phyloP scores from a whole-genome alignment of 2,888 invertebrate species.

The Parascotia fuliginaria region DNA sequence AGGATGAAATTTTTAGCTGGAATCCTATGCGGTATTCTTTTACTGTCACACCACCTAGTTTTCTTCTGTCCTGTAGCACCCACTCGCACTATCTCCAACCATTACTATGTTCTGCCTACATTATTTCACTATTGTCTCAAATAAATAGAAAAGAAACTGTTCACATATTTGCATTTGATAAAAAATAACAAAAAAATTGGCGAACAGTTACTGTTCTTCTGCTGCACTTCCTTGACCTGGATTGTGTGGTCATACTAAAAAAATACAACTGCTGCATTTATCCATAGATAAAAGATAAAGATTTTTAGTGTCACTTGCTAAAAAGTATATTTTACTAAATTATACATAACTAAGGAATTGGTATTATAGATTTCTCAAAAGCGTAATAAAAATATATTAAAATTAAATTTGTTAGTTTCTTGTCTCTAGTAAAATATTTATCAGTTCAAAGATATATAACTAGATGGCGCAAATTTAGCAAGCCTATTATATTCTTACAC shows the following conservation, averaged over 20 bases:
- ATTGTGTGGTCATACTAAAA: constrained; percentile 58
- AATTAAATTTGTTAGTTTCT: neutral
- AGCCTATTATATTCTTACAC: neutral
- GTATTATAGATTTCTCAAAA: too few species aligned
- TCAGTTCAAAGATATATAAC: neutral
- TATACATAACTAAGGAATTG: too few species aligned
- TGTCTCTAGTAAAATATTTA: neutral
- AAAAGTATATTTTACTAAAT: neutral
- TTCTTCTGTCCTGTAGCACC: constrained; percentile 58
- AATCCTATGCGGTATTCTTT: constrained; percentile 74
- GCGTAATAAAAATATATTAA: too few species aligned
- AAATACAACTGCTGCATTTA: constrained; percentile 35
- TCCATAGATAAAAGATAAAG: constrained; percentile 3
- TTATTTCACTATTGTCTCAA: constrained; percentile 63
- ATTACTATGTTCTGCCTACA: constrained; percentile 51
- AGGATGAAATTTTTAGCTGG: constrained; percentile 51
- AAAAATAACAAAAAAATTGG: constrained; percentile 71
- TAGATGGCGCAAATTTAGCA: constrained; percentile 20
- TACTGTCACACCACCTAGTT: constrained; percentile 65
- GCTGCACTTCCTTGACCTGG: constrained; percentile 79
- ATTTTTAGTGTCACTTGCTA: neutral
- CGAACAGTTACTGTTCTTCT: constrained; percentile 56
- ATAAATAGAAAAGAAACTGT: constrained; percentile 42
- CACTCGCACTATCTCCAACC: constrained; percentile 58
- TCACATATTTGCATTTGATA: constrained; percentile 65